Conservation (phyloP, 2,797 vertebrate species). For the Cetoscarus ocellatus region DNA sequence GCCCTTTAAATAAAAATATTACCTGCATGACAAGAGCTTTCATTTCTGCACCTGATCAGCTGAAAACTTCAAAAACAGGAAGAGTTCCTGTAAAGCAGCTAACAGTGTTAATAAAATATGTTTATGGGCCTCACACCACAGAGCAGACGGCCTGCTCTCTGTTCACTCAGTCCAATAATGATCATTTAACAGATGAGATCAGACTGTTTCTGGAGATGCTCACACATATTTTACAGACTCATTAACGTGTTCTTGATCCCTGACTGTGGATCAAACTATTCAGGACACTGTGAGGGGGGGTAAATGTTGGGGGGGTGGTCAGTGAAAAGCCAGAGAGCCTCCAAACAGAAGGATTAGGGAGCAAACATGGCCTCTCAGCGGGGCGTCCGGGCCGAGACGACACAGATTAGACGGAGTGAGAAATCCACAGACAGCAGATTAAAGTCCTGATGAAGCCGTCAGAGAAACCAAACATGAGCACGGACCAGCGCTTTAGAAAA, state of each 20-base stretch:
- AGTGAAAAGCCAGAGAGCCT: not conserved
- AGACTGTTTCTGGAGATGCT: too few species aligned
- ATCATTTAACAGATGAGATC: not conserved
- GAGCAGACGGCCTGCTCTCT: not conserved
- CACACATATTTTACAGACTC: too few species aligned
- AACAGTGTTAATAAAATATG: not conserved
- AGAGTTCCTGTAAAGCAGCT: not conserved
- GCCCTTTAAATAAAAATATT: too few species aligned
- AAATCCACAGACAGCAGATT: not conserved
- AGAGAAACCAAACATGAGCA: not conserved
- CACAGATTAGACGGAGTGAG: slow-evolving; percentile 27
- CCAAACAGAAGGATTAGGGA: slow-evolving; percentile 25
- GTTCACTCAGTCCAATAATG: not conserved
- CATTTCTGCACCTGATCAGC: too few species aligned
- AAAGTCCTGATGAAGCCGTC: not conserved
- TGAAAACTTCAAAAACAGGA: not conserved
- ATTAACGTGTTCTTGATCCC: too few species aligned
- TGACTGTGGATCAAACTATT: not conserved
- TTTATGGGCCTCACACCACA: too few species aligned
- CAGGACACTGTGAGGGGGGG: not conserved
- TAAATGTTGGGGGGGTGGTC: not conserved
- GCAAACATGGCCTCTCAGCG: slow-evolving; percentile 20
- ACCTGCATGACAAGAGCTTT: too few species aligned
- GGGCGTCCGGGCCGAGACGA: not conserved
- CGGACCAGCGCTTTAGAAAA: not conserved